These are phyloP conservation scores for Carlito syrichta DNA, from an alignment of 2,113 vertebrate species.

Conservation along the genomic window DNA sequence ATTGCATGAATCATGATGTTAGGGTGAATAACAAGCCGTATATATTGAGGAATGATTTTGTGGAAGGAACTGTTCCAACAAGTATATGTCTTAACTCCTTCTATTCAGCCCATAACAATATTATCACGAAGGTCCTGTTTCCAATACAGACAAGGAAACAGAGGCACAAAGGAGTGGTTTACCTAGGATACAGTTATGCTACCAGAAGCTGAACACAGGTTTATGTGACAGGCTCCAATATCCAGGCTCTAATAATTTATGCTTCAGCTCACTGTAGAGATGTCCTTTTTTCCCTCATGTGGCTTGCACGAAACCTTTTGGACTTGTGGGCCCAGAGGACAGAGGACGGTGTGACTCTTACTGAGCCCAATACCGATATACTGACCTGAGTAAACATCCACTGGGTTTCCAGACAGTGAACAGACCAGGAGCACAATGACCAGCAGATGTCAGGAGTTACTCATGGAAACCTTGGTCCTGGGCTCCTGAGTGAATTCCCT, in stretches of 20 bases:
- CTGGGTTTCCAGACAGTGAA: accelerated
- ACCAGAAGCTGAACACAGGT: no score
- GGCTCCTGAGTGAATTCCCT: neutral
- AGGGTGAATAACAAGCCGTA: no score
- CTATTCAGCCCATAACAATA: neutral
- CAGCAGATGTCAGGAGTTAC: neutral
- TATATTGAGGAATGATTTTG: neutral
- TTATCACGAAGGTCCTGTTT: neutral
- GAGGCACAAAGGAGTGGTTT: neutral
- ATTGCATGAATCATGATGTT: neutral
- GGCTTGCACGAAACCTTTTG: neutral
- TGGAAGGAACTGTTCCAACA: no score
- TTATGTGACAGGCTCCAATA: neutral
- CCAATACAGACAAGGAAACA: neutral
- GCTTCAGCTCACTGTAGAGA: neutral
- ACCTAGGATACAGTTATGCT: accelerated
- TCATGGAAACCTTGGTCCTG: accelerated
- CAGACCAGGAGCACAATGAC: neutral
- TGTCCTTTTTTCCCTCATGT: neutral
- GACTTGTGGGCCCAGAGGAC: no score
- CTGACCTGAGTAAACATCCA: accelerated
- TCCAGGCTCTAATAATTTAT: neutral
- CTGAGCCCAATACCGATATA: neutral
- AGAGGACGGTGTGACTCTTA: no score
- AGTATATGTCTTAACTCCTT: accelerated